Base-by-base conservation (phyloP, 2,888 invertebrate genomes). In the Pollenia amentaria region DNA sequence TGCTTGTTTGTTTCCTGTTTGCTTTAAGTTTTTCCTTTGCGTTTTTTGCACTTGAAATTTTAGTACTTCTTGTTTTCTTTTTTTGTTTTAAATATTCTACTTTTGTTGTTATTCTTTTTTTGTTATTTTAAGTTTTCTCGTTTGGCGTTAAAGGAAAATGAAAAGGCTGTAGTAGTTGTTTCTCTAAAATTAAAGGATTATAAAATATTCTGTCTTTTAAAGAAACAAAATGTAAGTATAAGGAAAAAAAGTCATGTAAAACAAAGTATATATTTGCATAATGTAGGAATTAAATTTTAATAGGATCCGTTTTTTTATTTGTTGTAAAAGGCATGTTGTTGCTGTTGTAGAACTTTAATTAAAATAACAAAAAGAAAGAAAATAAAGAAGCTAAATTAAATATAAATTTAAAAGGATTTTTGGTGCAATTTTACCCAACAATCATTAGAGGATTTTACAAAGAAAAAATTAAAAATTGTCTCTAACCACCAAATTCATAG, bases 21-120 rank as follows among this genome's bases (percentile, higher is more conserved):
- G 40, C 48, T 73, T 65, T 65, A 16, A 73, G 57, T 42, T 65
- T 57, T 53, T 57, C 57, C 81, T 65, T 73, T 73, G 57, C 67
- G 67, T 67, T 75, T 67, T 65, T 75, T 81, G 44, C 81, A 67
- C 73, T 75, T 67, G 57, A 81, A 75, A 75, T 65, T 75, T 72
- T 44, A 80, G 53, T 62, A 55, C 38, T 29, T 55, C 9, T n/a
- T 51, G 48, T 42, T 51, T 21, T 40, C 18, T 6, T 48, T 75
- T 42, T 29, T 29, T 29, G 29, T 29, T 29, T 0, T 29, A 29
- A 29, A 29, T 42, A 14, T 42, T 42, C n/a, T 16, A 18, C 16
- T 44, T 6, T 60, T 51, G 8, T 21, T 29, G 0, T 40, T 60
- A 18, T 16, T 42, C 1, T 69, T 38, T 18, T 57, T 67, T 21